Evolutionary conservation across 1,140 invertebrate species (phyloP).

Genomic region (Macrotrachela quadricornifera): DNA sequence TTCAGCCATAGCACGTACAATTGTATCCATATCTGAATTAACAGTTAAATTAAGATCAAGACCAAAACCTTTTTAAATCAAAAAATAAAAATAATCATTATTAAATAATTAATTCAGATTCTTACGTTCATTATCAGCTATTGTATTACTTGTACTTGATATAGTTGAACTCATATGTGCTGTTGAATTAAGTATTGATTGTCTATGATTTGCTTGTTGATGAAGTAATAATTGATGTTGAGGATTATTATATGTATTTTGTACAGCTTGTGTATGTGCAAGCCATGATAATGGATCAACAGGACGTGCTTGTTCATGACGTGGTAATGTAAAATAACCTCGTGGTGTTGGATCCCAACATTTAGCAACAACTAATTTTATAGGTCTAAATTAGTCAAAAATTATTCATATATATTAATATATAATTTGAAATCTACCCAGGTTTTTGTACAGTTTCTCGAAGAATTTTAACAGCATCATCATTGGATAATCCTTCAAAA

Average conservation of each 20-base stretch:
- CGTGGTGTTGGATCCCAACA: conserved; percentile 96
- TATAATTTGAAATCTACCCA: conserved; percentile 34
- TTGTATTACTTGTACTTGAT: neutral
- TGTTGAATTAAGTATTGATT: neutral
- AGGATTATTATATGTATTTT: no score
- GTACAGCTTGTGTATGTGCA: conserved; percentile 53
- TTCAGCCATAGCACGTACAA: conserved; percentile 75
- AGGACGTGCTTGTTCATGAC: conserved; percentile 76
- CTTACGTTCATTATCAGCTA: neutral
- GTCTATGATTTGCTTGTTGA: no score
- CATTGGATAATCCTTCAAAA: conserved; percentile 92
- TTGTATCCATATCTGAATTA: conserved; percentile 60
- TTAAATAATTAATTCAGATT: no score
- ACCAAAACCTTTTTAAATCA: neutral
- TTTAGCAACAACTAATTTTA: conserved; percentile 77
- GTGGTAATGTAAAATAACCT: conserved; percentile 76
- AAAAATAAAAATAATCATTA: neutral
- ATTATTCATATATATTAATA: no score
- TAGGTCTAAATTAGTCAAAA: conserved; percentile 33
- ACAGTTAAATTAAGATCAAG: conserved; percentile 38
- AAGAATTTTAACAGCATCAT: conserved; percentile 79
- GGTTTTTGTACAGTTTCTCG: conserved; percentile 89
- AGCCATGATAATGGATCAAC: conserved; percentile 97
- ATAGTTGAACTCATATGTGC: neutral
- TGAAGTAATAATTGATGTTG: no score